Evolutionary conservation across 2,888 invertebrate genomes (phyloP).

Genomic region (Agonopterix subpropinquella): DNA sequence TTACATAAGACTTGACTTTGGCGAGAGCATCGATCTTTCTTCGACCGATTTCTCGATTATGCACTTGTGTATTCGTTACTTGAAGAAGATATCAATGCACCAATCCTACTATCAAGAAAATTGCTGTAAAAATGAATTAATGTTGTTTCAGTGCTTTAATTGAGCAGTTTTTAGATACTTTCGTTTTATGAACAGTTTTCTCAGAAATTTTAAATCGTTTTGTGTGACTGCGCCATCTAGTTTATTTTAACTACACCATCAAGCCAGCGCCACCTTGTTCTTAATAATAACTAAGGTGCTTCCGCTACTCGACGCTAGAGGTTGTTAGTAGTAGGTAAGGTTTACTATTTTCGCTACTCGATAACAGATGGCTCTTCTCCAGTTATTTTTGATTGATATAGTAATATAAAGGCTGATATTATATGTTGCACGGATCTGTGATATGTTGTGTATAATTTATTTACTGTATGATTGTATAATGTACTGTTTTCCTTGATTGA

Average conservation of each 20-base stretch:
- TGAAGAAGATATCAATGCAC: too few species aligned
- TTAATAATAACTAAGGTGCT: background rate
- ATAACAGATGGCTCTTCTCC: too few species aligned
- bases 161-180: background rate
- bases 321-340: background rate
- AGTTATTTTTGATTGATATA: too few species aligned
- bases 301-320: constrained; percentile 8
- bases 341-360: too few species aligned
- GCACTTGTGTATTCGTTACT: constrained; percentile 7
- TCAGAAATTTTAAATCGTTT: background rate
- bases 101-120: too few species aligned
- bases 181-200: background rate
- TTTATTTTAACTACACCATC: background rate
- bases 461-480: too few species aligned
- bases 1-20: constrained; percentile 18
- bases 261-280: background rate
- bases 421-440: too few species aligned
- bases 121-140: too few species aligned
- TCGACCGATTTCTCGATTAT: constrained; percentile 44
- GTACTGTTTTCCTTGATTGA: too few species aligned
- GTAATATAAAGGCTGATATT: too few species aligned
- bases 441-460: too few species aligned
- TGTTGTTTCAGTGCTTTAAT: background rate
- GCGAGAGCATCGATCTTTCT: constrained; percentile 41
- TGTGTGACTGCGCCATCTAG: background rate